Conservation (phyloP, 2,113 vertebrate species). For the Mixornis gularis region DNA sequence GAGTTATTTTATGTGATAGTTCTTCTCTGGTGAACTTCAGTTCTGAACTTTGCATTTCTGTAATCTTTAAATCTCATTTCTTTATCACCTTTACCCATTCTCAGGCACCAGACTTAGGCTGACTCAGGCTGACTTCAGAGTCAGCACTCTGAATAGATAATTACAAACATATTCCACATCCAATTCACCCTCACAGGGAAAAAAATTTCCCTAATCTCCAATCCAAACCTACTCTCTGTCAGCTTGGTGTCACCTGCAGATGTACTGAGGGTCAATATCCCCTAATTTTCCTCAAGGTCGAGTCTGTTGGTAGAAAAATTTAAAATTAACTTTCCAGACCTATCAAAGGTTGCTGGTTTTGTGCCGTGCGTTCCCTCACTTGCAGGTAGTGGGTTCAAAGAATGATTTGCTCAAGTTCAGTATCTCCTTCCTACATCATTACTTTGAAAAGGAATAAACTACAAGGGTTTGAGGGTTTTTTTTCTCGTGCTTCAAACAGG, state of each 20-base stretch:
- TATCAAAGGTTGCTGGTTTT: not conserved
- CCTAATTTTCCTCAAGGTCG: not conserved
- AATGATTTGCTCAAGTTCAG: not conserved
- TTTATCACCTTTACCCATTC: not conserved
- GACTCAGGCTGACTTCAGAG: too few species aligned
- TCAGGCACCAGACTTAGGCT: not conserved
- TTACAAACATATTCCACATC: not conserved
- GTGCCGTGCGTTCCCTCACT: not conserved
- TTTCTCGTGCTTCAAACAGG: not conserved
- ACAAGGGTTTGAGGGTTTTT: not conserved
- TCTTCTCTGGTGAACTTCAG: not conserved
- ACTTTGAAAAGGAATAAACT: not conserved
- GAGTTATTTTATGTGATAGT: not conserved
- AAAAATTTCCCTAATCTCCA: not conserved
- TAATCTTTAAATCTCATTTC: not conserved
- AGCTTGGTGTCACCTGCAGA: not conserved
- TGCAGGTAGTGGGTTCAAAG: not conserved
- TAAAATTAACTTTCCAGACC: not conserved
- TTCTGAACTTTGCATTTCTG: not conserved
- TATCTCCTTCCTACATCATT: not conserved
- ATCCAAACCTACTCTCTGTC: not conserved
- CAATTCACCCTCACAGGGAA: not conserved
- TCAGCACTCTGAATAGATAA: not conserved
- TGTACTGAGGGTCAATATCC: not conserved
- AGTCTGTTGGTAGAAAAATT: not conserved